Evolutionary conservation across 2,113 vertebrate species (phyloP).

Genomic region (Ciconia boyciana): DNA sequence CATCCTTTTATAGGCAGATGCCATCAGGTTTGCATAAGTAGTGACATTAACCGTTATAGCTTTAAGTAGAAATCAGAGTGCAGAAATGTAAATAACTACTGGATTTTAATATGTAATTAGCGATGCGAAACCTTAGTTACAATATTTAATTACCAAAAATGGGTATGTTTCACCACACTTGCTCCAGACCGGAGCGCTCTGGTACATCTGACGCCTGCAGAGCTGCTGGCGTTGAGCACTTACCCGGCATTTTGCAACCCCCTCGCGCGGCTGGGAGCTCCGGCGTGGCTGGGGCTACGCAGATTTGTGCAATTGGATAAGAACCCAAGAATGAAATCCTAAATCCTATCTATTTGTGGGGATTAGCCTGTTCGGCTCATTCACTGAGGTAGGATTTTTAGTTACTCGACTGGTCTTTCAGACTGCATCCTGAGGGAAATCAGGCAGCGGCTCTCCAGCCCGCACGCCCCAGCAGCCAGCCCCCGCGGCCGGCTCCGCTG

Average conservation of each 20-base stretch:
- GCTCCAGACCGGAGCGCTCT: not conserved
- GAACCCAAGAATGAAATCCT: conserved; percentile 38
- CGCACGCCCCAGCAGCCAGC: conserved; percentile 1
- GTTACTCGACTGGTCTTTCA: not conserved
- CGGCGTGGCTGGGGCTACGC: not conserved
- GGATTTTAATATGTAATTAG: conserved; percentile 40
- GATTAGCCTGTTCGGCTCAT: conserved; percentile 62
- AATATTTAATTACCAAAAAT: conserved; percentile 32
- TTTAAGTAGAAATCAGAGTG: conserved; percentile 32
- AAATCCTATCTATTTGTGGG: conserved; percentile 62
- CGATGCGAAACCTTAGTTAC: conserved; percentile 13
- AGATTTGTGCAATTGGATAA: conserved; percentile 53
- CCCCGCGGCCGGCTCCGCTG: not conserved
- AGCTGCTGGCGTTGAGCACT: not conserved
- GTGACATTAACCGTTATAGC: conserved; percentile 14
- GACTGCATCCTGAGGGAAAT: conserved; percentile 52
- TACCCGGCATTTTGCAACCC: not conserved
- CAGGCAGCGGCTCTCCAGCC: conserved; percentile 25
- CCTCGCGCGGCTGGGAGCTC: not conserved
- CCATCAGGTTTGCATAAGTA: conserved; percentile 25
- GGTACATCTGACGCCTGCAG: not conserved
- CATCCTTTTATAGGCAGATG: conserved; percentile 37
- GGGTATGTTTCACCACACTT: not conserved
- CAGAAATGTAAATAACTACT: conserved; percentile 57
- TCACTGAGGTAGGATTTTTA: conserved; percentile 22